phyloP scores from a whole-genome alignment of 2,113 vertebrate species.

The Gulo gulo region DNA sequence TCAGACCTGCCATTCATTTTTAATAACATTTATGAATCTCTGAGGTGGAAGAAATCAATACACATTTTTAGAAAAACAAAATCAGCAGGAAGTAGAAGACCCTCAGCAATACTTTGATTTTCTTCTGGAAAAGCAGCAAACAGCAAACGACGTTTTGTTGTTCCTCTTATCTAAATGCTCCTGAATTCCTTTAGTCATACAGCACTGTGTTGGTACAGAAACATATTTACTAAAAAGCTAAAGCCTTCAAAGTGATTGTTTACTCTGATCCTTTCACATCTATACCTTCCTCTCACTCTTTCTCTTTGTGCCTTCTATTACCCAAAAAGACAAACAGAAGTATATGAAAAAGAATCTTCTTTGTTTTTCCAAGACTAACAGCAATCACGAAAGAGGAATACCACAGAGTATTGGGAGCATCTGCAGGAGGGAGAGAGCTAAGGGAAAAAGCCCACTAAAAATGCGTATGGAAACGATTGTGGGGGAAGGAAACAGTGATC shows the following conservation, averaged over 20 bases:
- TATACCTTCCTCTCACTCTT: constrained; percentile 54
- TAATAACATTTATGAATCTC: constrained; percentile 83
- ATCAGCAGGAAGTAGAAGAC: constrained; percentile 82
- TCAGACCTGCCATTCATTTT: constrained; percentile 82
- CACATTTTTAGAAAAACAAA: constrained; percentile 81
- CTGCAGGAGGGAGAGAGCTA: neutral
- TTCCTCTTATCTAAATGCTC: constrained; percentile 58
- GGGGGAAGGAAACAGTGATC: neutral
- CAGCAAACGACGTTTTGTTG: neutral
- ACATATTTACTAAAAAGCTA: constrained; percentile 68
- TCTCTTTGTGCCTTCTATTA: constrained; percentile 58
- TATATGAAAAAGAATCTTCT: constrained; percentile 58
- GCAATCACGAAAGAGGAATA: constrained; percentile 40
- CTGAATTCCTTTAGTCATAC: constrained; percentile 61
- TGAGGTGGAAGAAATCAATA: constrained; percentile 80
- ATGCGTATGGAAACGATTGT: rapidly evolving
- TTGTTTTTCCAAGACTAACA: constrained; percentile 45
- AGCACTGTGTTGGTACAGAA: constrained; percentile 58
- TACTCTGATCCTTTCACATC: constrained; percentile 61
- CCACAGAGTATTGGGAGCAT: neutral
- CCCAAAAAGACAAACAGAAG: constrained; percentile 64
- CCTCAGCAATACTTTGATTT: constrained; percentile 77
- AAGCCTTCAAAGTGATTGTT: constrained; percentile 75
- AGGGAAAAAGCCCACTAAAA: neutral
- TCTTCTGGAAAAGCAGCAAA: constrained; percentile 68